Base-by-base conservation (phyloP, 2,888 invertebrate genomes). In the Cepaea hortensis region DNA sequence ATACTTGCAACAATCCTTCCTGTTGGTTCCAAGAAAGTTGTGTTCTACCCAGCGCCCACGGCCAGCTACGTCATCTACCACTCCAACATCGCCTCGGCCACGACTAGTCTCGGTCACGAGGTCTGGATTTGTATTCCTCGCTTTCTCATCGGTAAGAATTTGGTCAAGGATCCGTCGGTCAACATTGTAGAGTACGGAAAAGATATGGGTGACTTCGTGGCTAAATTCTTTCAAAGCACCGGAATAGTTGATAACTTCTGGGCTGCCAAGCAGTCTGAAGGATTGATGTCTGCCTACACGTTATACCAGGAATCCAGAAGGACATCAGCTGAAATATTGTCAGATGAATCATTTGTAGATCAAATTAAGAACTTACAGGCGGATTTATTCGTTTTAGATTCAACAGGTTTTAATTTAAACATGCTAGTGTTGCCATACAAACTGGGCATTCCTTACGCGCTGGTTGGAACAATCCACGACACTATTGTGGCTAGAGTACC, bases 351-450 rank as follows among this genome's bases (percentile, higher is more conserved):
- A 15, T 81, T 88, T 81, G 73, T 81, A 68, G 68, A 81, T 6
- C 50, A 84, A 61, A 62, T 86, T 62, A 79, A 65, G 11, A 80
- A 80, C 50, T 61, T 88, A 48, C 83, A 85, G 35, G 84, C 87
- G 9, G 87, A 87, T 79, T 73, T 89, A 55, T 72, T 88, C 46
- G 87, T 89, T 15, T 80, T 89, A 48, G 89, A 89, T 77, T 85
- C 82, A 18, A 65, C 85, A 23, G 81, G 81, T 0, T 62, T 83
- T 18, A 62, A 77, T 15, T 70, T 81, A 23, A 87, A 85, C 81
- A 81, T 88, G 77, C 81, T 86, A 0, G 85, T 88, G 23, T 65
- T 89, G 73, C 87, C 89, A 0, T 89, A 89, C 87, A 83, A 70
- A 73, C 65, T 87, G 46, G 85, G 83, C 65, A 86, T 84, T 11